Percentiles rank a stretch among this genome's conserved stretches.
phyloP scores from a whole-genome alignment of 2,888 invertebrate species.

The Neoscelio sp. region DNA sequence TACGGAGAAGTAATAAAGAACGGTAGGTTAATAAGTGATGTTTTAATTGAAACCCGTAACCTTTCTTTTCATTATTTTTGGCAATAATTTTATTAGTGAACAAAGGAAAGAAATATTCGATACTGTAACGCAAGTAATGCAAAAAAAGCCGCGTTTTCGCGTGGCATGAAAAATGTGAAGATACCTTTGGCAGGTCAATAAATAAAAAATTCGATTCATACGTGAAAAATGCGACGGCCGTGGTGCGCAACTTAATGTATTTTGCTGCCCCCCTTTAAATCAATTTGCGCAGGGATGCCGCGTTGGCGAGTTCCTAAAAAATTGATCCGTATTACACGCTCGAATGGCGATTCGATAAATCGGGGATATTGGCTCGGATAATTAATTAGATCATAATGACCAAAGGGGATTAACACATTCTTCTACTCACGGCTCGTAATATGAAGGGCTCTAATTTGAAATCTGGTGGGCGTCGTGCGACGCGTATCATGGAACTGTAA shows the following conservation, averaged over 20 bases:
- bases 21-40: neutral
- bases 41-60: constrained; percentile 19
- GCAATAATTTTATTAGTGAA: constrained; percentile 29
- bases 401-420: constrained; percentile 66
- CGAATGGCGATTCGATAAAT: constrained; percentile 54
- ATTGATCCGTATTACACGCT: constrained; percentile 62
- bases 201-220: constrained; percentile 59
- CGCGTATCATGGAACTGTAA: constrained; percentile 20
- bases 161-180: constrained; percentile 51
- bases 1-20: too few species aligned
- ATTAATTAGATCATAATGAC: constrained; percentile 71
- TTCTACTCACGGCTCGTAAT: constrained; percentile 15
- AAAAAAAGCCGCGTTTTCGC: constrained; percentile 15
- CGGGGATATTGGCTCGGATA: constrained; percentile 55
- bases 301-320: constrained; percentile 58
- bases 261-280: constrained; percentile 58
- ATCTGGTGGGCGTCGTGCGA: constrained; percentile 30
- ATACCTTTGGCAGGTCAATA: constrained; percentile 44
- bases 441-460: constrained; percentile 45
- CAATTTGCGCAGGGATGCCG: constrained; percentile 53
- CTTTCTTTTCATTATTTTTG: neutral
- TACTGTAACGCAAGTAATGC: constrained; percentile 32
- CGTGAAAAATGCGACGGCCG: constrained; percentile 55
- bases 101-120: constrained; percentile 34
- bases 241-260: constrained; percentile 60